These are phyloP conservation scores for Cerastis rubricosa DNA, from an alignment of 2,888 invertebrate genomes.

Conservation along the genomic window DNA sequence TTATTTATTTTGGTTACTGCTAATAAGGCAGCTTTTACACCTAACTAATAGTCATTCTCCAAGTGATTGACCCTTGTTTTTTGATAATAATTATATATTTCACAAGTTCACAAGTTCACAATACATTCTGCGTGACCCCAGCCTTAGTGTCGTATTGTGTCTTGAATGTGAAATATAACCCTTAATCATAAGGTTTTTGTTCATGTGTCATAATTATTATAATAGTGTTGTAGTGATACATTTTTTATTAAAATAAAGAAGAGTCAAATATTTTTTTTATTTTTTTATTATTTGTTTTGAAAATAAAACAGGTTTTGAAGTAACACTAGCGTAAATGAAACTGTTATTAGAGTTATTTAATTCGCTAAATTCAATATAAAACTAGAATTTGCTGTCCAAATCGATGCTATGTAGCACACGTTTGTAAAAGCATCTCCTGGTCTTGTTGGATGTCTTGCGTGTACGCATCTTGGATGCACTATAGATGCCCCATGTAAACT, in stretches of 20 bases:
- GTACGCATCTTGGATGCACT: not conserved
- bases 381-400: not conserved
- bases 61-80: not conserved
- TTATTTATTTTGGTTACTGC: not conserved
- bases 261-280: not conserved
- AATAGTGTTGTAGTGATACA: not conserved
- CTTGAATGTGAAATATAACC: not conserved
- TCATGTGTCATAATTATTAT: constrained; percentile 1
- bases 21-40: not conserved
- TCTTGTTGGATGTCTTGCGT: not conserved
- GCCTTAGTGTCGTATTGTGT: not conserved
- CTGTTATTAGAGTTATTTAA: not conserved
- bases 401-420: not conserved
- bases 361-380: not conserved
- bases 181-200: not conserved
- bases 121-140: not conserved
- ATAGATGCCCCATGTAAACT: not conserved
- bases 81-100: not conserved
- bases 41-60: not conserved
- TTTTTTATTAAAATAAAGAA: constrained; percentile 20
- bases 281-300: not conserved
- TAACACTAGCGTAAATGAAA: not conserved
- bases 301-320: not conserved
- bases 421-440: not conserved
- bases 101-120: not conserved